phyloP scores from a whole-genome alignment of 2,797 vertebrate genomes.

The Brachymystax lenok region DNA sequence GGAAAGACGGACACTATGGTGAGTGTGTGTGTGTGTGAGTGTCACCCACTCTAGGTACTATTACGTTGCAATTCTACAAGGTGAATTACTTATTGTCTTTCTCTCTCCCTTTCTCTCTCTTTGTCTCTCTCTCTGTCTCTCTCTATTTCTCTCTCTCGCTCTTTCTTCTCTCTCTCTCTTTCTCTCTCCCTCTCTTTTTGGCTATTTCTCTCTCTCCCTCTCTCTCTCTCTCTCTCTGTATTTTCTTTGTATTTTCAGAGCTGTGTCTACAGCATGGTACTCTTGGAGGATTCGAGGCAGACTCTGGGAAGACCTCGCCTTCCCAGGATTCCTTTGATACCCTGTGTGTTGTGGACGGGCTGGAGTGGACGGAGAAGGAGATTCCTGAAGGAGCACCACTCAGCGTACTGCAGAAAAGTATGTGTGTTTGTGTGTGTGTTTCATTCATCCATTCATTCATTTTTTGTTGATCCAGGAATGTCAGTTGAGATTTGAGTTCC shows the following conservation, averaged over 20 bases:
- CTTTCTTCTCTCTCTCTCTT: background rate
- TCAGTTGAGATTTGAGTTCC: background rate
- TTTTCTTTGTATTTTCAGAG: conserved; percentile 62
- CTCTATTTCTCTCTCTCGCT: background rate
- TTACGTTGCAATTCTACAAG: background rate
- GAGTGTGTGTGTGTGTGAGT: background rate
- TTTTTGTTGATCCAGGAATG: background rate
- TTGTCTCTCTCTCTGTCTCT: background rate
- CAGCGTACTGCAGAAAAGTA: conserved; percentile 40
- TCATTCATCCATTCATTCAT: conserved; percentile 1
- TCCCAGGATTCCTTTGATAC: background rate
- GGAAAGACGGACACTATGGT: background rate
- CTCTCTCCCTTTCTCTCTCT: background rate
- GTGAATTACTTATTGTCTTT: background rate
- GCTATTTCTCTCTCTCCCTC: background rate
- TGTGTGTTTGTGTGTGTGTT: conserved; percentile 24
- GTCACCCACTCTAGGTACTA: background rate
- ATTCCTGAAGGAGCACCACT: conserved; percentile 2
- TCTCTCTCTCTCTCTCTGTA: background rate
- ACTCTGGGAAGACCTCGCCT: conserved; percentile 4
- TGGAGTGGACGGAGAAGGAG: background rate
- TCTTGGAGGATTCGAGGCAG: conserved; percentile 80
- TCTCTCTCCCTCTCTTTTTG: background rate
- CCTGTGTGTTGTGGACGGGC: conserved; percentile 48
- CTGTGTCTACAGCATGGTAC: conserved; percentile 79